Evolutionary conservation across 2,113 vertebrate species (phyloP).

Genomic region (Muntiacus muntjak): DNA sequence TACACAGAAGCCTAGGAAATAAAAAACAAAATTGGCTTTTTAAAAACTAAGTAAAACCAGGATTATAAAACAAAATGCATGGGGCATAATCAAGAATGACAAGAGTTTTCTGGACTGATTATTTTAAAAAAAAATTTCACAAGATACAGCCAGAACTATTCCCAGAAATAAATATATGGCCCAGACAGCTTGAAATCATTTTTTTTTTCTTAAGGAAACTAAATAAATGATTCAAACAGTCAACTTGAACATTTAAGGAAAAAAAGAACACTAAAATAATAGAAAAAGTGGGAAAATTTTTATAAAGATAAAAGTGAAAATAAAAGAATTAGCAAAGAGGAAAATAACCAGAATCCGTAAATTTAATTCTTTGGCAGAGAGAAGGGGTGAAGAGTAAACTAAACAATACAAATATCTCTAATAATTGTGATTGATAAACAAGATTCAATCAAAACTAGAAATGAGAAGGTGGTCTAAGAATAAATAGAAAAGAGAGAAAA

Average conservation of each 20-base stretch:
- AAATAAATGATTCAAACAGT: background rate
- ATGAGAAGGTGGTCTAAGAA: background rate
- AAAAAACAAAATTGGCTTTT: background rate
- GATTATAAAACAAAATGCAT: background rate
- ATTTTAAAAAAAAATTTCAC: background rate
- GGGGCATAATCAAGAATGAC: background rate
- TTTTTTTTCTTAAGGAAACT: background rate
- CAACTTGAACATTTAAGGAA: background rate
- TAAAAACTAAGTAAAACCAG: background rate
- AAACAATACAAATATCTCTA: background rate
- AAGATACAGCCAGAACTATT: background rate
- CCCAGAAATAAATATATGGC: background rate
- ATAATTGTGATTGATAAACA: background rate
- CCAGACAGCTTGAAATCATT: background rate
- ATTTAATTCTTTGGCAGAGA: background rate
- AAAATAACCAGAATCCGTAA: background rate
- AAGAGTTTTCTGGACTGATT: background rate
- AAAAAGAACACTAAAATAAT: background rate
- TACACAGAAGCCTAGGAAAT: background rate
- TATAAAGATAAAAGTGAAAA: background rate
- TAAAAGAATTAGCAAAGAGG: background rate
- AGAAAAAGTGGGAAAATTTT: background rate
- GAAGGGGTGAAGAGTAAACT: no score
- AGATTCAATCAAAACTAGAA: background rate
- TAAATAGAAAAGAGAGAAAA: background rate